Evolutionary conservation across 2,113 vertebrate genomes (phyloP).

Genomic region (Beaufortia kweichowensis): DNA sequence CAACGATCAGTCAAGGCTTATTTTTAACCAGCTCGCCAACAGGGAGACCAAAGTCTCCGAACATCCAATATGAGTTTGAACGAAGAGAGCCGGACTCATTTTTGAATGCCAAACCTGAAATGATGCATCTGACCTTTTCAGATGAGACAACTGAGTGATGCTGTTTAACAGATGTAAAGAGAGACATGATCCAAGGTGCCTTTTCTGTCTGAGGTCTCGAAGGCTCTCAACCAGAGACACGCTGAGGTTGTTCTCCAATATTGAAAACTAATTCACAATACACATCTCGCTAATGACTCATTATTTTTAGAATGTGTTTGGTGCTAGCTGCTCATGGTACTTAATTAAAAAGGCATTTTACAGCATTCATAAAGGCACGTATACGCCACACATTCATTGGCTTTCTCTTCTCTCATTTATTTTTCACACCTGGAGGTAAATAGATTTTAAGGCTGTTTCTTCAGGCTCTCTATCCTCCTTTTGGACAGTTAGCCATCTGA

Average conservation of each 20-base stretch:
- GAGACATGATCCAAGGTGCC: background rate
- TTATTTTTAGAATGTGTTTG: slow-evolving; percentile 28
- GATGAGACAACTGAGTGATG: background rate
- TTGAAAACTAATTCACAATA: slow-evolving; percentile 13
- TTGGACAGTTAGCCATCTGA: slow-evolving; percentile 27
- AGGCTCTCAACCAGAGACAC: background rate
- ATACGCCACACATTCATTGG: slow-evolving; percentile 6
- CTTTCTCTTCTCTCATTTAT: slow-evolving; percentile 31
- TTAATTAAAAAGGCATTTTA: background rate
- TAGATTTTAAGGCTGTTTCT: slow-evolving; percentile 28
- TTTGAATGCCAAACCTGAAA: background rate
- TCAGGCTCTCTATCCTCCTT: background rate
- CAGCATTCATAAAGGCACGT: background rate
- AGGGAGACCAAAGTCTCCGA: background rate
- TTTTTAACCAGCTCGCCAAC: background rate
- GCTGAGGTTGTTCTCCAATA: background rate
- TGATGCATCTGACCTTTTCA: background rate
- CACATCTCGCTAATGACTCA: slow-evolving; percentile 23
- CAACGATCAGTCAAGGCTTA: background rate
- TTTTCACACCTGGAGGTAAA: slow-evolving; percentile 37
- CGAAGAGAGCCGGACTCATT: too few species aligned
- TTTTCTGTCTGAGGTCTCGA: background rate
- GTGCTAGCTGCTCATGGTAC: background rate
- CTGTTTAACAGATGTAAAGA: background rate
- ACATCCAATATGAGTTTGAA: too few species aligned